These are phyloP conservation scores for Heliconius sara DNA, from an alignment of 2,888 invertebrate species.

Conservation along the genomic window DNA sequence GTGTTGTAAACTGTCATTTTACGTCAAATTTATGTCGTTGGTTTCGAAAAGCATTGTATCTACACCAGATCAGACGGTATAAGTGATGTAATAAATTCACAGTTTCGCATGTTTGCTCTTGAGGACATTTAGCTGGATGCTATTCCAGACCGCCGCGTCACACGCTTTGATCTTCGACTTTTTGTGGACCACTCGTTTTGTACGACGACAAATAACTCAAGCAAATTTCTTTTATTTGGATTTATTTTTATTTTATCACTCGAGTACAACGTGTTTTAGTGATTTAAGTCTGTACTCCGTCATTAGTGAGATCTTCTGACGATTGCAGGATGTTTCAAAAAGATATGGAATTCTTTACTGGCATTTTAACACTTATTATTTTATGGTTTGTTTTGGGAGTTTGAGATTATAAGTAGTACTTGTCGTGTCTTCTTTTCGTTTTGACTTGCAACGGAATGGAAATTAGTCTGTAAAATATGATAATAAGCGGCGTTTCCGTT, in stretches of 20 bases:
- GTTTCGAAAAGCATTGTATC: constrained; percentile 49
- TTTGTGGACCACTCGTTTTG: constrained; percentile 79
- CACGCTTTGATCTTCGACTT: constrained; percentile 79
- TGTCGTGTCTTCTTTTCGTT: constrained; percentile 18
- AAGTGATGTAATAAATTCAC: constrained; percentile 50
- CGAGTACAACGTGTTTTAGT: constrained; percentile 65
- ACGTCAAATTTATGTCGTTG: constrained; percentile 37
- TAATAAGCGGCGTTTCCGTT: constrained; percentile 24
- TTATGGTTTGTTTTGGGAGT: constrained; percentile 28
- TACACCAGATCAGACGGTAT: constrained; percentile 47
- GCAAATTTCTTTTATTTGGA: constrained; percentile 54
- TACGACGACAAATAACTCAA: constrained; percentile 83
- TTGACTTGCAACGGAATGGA: constrained; percentile 31
- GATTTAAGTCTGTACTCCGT: constrained; percentile 73
- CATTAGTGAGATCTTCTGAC: constrained; percentile 75
- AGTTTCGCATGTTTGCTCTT: constrained; percentile 56
- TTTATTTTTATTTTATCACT: constrained; percentile 76
- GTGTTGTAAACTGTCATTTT: constrained; percentile 40
- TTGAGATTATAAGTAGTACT: constrained; percentile 24
- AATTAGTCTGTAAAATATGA: constrained; percentile 22
- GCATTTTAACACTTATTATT: constrained; percentile 40
- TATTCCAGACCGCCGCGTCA: constrained; percentile 77
- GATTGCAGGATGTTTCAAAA: constrained; percentile 51
- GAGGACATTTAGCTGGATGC: constrained; percentile 66
- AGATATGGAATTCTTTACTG: constrained; percentile 43